Evolutionary conservation across 2,888 invertebrate species (phyloP).

Genomic region (Formica aserva): DNA sequence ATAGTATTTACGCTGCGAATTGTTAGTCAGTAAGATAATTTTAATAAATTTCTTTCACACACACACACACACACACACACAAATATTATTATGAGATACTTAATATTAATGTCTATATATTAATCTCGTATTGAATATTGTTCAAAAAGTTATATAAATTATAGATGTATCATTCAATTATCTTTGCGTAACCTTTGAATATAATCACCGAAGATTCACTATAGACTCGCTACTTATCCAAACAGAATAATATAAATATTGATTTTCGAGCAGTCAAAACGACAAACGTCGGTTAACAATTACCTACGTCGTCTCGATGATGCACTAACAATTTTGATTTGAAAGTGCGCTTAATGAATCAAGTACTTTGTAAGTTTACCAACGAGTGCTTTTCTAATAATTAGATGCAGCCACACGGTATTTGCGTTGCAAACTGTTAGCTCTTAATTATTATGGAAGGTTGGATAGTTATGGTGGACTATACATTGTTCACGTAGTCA

Average conservation of each 20-base stretch:
- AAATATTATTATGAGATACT: neutral
- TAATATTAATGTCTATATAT: neutral
- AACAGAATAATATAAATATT: neutral
- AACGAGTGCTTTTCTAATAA: slow-evolving; percentile 40
- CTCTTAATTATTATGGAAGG: slow-evolving; percentile 42
- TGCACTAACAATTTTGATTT: neutral
- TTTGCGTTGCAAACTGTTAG: slow-evolving; percentile 18
- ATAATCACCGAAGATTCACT: neutral
- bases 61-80: too few species aligned
- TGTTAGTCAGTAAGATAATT: neutral
- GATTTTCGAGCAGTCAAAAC: neutral
- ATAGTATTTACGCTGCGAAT: neutral
- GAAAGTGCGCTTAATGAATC: slow-evolving; percentile 6
- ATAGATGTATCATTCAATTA: neutral
- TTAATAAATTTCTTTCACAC: neutral
- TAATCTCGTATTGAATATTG: neutral
- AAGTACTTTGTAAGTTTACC: neutral
- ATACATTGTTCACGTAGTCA: slow-evolving; percentile 15
- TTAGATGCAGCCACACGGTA: slow-evolving; percentile 22
- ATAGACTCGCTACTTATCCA: neutral
- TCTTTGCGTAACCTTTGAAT: neutral
- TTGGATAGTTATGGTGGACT: slow-evolving; percentile 29
- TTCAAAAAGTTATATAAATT: neutral
- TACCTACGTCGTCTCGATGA: neutral
- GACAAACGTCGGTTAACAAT: neutral